Evolutionary conservation across 2,797 vertebrate species (phyloP).

Genomic region (Molossus molossus): DNA sequence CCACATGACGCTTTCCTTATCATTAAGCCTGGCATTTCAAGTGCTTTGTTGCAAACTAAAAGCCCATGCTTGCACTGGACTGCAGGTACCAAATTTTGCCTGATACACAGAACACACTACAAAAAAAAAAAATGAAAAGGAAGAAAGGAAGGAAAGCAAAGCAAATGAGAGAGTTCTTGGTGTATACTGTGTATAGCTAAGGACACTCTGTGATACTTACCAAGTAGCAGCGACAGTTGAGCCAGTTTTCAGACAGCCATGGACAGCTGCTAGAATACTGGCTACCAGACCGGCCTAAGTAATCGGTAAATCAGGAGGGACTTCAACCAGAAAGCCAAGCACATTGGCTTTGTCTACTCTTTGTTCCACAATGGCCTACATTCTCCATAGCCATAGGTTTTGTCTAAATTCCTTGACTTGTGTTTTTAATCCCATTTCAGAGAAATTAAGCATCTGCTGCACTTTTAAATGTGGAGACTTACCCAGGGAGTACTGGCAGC

Average conservation of each 20-base stretch:
- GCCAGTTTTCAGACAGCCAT: background rate
- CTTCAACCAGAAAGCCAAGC: background rate
- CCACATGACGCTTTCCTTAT: conserved; percentile 6
- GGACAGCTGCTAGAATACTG: background rate
- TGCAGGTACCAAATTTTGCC: background rate
- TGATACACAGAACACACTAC: background rate
- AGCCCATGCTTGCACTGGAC: background rate
- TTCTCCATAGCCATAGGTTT: background rate
- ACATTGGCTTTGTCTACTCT: background rate
- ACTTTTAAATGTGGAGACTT: background rate
- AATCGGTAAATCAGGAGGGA: background rate
- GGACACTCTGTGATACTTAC: background rate
- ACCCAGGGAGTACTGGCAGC: background rate
- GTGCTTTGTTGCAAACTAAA: conserved; percentile 47
- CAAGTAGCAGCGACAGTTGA: background rate
- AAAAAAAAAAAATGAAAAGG: background rate
- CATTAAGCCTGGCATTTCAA: conserved; percentile 61
- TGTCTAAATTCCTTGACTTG: background rate
- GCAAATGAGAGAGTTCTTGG: background rate
- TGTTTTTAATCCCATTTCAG: background rate
- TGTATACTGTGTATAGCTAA: background rate
- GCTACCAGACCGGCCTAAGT: background rate
- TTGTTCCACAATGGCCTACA: background rate
- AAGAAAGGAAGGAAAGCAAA: background rate
- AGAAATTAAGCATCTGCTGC: conserved; percentile 1